phyloP scores from a whole-genome alignment of 2,888 invertebrate species.

The Phyto melanocephala region DNA sequence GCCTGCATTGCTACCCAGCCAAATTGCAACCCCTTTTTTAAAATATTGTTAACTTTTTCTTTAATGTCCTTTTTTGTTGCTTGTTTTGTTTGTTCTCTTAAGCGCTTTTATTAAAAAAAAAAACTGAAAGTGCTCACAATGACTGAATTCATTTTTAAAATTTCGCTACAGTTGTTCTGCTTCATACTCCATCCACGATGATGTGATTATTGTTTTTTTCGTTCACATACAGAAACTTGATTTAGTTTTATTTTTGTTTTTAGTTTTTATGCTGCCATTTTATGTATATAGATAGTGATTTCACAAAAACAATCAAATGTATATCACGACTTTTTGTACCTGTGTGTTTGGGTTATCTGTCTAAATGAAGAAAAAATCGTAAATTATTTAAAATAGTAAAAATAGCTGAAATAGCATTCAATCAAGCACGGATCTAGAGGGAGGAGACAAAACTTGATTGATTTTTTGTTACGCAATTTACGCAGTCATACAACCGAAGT shows the following conservation, averaged over 20 bases:
- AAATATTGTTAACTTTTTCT: constrained; percentile 19
- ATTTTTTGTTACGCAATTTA: too few relatives aligned
- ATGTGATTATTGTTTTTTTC: constrained; percentile 19
- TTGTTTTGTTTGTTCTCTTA: constrained; percentile 9
- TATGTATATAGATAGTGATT: constrained; percentile 37
- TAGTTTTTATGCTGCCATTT: constrained; percentile 18
- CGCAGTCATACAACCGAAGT: too few relatives aligned
- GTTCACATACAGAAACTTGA: neutral
- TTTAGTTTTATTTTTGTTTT: constrained; percentile 20
- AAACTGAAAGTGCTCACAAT: constrained; percentile 29
- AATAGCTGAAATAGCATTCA: too few relatives aligned
- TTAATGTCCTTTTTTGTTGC: constrained; percentile 13
- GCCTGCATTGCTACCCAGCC: constrained; percentile 9
- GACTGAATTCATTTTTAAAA: constrained; percentile 5
- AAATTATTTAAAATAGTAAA: too few relatives aligned
- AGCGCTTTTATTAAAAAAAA: constrained; percentile 30
- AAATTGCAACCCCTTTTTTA: constrained; percentile 23
- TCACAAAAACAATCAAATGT: constrained; percentile 57
- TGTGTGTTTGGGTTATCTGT: constrained; percentile 38
- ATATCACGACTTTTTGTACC: constrained; percentile 53
- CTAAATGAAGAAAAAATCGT: too few relatives aligned
- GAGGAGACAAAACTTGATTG: too few relatives aligned
- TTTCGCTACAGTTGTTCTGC: constrained; percentile 16
- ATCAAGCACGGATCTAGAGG: too few relatives aligned
- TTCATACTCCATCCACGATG: neutral